These are phyloP conservation scores for Phoxinus phoxinus DNA, from an alignment of 2,113 vertebrate species.

Conservation along the genomic window DNA sequence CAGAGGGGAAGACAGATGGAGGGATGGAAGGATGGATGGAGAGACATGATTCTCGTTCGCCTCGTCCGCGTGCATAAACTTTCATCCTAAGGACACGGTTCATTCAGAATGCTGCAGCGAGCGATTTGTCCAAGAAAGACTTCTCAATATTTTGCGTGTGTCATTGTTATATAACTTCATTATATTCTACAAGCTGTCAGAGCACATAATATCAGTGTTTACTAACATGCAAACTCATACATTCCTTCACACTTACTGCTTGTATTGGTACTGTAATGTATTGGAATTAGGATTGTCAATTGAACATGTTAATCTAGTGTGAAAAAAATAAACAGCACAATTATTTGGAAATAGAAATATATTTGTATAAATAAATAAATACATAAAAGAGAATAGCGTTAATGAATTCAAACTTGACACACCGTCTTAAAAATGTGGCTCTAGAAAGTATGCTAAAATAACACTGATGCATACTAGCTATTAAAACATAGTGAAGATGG, in stretches of 20 bases:
- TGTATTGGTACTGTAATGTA: not conserved
- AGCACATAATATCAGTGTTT: slow-evolving; percentile 9
- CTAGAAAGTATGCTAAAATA: too few species aligned
- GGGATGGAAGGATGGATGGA: slow-evolving; percentile 18
- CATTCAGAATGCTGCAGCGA: not conserved
- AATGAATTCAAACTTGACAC: too few species aligned
- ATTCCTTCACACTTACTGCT: not conserved
- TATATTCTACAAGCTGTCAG: not conserved
- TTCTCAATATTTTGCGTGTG: not conserved
- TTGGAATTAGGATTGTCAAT: not conserved
- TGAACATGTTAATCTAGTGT: not conserved
- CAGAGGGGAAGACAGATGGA: slow-evolving; percentile 63
- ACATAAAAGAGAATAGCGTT: too few species aligned
- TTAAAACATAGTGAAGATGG: too few species aligned
- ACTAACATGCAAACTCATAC: slow-evolving; percentile 3
- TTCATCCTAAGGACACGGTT: not conserved
- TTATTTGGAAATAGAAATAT: not conserved
- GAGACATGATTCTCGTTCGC: slow-evolving; percentile 22
- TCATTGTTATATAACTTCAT: slow-evolving; percentile 15
- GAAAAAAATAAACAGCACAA: not conserved
- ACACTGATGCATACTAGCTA: too few species aligned
- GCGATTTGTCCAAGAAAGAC: slow-evolving; percentile 7
- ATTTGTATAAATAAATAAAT: not conserved
- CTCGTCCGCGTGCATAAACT: not conserved
- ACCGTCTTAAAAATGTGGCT: too few species aligned